phyloP scores from a whole-genome alignment of 2,888 invertebrate species.

The Leptopilina drosophilae region DNA sequence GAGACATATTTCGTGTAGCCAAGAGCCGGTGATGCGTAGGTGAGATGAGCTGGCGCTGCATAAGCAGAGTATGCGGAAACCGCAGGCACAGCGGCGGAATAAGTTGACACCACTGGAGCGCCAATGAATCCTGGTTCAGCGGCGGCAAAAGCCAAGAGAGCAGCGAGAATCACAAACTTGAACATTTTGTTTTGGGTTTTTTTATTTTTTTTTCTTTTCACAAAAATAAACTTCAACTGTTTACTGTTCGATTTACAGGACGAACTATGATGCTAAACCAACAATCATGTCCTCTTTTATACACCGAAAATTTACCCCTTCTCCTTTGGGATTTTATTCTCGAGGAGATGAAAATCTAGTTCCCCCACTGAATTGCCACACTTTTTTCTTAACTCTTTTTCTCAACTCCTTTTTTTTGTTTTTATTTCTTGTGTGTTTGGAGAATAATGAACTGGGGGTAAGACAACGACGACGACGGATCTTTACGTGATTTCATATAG shows the following conservation, averaged over 20 bases:
- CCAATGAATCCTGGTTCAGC: slow-evolving; percentile 73
- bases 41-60: slow-evolving; percentile 69
- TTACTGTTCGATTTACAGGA: slow-evolving; percentile 4
- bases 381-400: not conserved
- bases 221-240: not conserved
- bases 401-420: too few relatives aligned
- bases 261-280: not conserved
- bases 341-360: not conserved
- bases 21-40: slow-evolving; percentile 69
- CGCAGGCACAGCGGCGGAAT: slow-evolving; percentile 60
- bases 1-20: slow-evolving; percentile 23
- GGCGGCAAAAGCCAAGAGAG: slow-evolving; percentile 71
- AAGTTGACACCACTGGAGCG: slow-evolving; percentile 64
- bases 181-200: slow-evolving; percentile 52
- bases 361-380: not conserved
- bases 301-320: slow-evolving; percentile 14
- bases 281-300: slow-evolving; percentile 13
- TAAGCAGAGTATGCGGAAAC: slow-evolving; percentile 48
- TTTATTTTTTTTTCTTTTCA: not conserved
- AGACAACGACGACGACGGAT: not conserved
- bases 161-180: slow-evolving; percentile 61
- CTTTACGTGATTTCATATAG: slow-evolving; percentile 6
- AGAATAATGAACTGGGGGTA: not conserved
- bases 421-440: not conserved
- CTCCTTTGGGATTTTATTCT: too few relatives aligned